Evolutionary conservation across 2,113 vertebrate genomes (phyloP).

Genomic region (Tachuris rubrigastra): DNA sequence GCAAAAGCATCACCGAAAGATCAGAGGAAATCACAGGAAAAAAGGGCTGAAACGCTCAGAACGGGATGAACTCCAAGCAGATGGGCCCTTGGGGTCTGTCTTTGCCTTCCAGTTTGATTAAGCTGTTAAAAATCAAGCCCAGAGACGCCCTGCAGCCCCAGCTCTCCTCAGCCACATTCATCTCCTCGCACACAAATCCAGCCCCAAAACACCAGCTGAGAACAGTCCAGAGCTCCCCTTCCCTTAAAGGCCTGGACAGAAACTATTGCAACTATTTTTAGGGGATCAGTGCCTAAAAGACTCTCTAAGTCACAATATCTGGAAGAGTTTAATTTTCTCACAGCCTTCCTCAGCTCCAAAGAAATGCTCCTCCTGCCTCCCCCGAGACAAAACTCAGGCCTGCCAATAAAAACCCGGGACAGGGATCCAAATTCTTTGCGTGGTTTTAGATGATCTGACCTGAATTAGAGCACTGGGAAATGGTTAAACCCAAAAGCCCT

Average conservation of each 20-base stretch:
- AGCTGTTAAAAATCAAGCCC: neutral
- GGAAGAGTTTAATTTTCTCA: neutral
- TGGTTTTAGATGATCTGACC: neutral
- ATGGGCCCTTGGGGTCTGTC: neutral
- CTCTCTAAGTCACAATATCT: neutral
- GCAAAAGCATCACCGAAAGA: neutral
- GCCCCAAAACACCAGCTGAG: neutral
- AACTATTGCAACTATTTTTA: fast-evolving
- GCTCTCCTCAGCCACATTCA: neutral
- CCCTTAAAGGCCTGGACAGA: neutral
- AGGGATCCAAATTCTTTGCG: neutral
- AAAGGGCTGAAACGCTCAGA: neutral
- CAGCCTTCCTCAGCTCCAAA: neutral
- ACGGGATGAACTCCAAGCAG: neutral
- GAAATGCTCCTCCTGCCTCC: neutral
- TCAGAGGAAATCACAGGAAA: neutral
- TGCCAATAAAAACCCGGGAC: neutral
- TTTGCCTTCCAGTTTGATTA: neutral
- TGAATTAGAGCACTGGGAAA: neutral
- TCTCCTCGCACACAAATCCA: neutral
- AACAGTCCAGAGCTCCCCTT: neutral
- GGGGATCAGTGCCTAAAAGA: neutral
- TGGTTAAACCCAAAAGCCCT: neutral
- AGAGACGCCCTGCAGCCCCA: neutral
- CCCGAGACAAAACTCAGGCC: neutral